These are phyloP conservation scores for Ichneumon xanthorius DNA, from an alignment of 2,888 invertebrate genomes.

Conservation along the genomic window DNA sequence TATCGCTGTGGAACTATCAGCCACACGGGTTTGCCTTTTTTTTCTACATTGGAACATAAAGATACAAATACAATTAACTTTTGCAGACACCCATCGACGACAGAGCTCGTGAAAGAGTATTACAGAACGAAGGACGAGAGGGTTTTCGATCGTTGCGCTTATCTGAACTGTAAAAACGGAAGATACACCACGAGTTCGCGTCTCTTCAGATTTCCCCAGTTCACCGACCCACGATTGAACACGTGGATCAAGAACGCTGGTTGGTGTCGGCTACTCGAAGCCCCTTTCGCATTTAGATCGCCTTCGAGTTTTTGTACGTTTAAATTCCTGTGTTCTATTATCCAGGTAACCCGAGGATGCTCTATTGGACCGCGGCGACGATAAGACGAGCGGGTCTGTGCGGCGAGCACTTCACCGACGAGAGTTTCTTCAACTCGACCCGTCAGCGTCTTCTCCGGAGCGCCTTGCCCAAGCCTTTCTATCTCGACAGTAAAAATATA, in stretches of 20 bases:
- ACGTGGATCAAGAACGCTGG: conserved; percentile 44
- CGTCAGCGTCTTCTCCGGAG: conserved; percentile 38
- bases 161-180: conserved; percentile 31
- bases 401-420: conserved; percentile 43
- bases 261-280: background rate
- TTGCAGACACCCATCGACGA: conserved; percentile 5
- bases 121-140: conserved; percentile 28
- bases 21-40: background rate
- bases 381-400: conserved; percentile 49
- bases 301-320: background rate
- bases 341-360: conserved; percentile 33
- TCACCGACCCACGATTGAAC: conserved; percentile 14
- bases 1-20: background rate
- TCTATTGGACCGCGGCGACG: conserved; percentile 29
- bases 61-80: background rate
- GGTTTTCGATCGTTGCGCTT: conserved; percentile 27
- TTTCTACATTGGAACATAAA: background rate
- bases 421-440: conserved; percentile 41
- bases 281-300: background rate
- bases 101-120: conserved; percentile 2
- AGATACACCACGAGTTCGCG: conserved; percentile 24
- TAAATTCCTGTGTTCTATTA: background rate
- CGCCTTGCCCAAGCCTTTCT: conserved; percentile 39
- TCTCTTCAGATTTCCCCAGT: conserved; percentile 31
- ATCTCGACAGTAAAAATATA: conserved; percentile 10